Evolutionary conservation across 2,888 invertebrate genomes (phyloP).

Genomic region (Dolichopus griseipennis): DNA sequence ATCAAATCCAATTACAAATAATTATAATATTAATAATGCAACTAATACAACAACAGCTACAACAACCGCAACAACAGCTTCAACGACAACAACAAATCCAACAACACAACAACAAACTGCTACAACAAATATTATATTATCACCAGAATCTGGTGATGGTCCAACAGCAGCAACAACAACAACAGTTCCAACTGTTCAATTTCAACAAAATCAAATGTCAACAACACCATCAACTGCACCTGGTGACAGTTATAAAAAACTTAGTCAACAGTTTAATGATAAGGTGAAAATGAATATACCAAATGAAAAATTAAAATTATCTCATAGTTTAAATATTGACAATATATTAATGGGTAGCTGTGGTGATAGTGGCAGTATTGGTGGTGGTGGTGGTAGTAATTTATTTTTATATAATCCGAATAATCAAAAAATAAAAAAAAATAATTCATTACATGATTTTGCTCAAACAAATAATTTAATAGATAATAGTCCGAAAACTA

Average conservation of each 20-base stretch:
- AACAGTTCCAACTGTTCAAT: not conserved
- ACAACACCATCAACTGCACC: not conserved
- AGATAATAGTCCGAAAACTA: conserved; percentile 20
- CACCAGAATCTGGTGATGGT: too few species aligned
- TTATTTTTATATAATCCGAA: not conserved
- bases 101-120: not conserved
- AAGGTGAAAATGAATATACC: not conserved
- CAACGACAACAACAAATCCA: not conserved
- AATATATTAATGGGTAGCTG: not conserved
- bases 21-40: not conserved
- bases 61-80: not conserved
- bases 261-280: not conserved
- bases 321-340: not conserved
- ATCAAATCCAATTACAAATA: not conserved
- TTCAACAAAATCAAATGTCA: not conserved
- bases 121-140: not conserved
- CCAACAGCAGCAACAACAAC: not conserved
- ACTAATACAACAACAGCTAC: not conserved
- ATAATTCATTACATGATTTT: conserved; percentile 1
- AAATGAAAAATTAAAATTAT: not conserved
- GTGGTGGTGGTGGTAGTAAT: not conserved
- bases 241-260: not conserved
- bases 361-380: not conserved
- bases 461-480: not conserved
- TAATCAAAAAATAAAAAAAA: not conserved